A percentile compares a stretch with the other conserved stretches of the same genome.
Conservation (phyloP, 2,888 invertebrate species). For the Melitaea athalia region DNA sequence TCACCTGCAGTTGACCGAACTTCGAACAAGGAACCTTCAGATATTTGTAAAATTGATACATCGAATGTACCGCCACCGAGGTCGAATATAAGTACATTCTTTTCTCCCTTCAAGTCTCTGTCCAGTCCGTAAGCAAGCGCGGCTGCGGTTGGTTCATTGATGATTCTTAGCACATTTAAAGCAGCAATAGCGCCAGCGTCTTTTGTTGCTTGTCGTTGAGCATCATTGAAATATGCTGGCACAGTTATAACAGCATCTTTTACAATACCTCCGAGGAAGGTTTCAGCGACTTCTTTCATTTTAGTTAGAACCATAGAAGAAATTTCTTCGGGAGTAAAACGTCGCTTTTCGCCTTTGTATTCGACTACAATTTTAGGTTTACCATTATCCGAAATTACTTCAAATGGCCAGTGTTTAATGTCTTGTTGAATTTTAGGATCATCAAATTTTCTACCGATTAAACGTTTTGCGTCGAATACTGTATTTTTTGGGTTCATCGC, state of each 20-base stretch:
- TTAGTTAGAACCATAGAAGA: slow-evolving; percentile 92
- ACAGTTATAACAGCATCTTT: slow-evolving; percentile 91
- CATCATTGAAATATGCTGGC: slow-evolving; percentile 92
- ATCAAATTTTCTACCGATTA: slow-evolving; percentile 91
- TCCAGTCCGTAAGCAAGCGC: slow-evolving; percentile 93
- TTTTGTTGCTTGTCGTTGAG: slow-evolving; percentile 92
- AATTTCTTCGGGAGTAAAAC: slow-evolving; percentile 91
- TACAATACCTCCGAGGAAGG: slow-evolving; percentile 87
- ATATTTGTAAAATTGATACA: slow-evolving; percentile 94
- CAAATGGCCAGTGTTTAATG: slow-evolving; percentile 93
- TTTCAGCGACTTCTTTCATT: slow-evolving; percentile 91
- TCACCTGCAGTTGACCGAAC: slow-evolving; percentile 91
- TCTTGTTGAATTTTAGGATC: slow-evolving; percentile 90
- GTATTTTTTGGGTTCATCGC: slow-evolving; percentile 92
- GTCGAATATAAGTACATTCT: slow-evolving; percentile 89
- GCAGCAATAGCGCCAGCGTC: slow-evolving; percentile 94
- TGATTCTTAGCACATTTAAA: slow-evolving; percentile 93
- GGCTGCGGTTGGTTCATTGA: slow-evolving; percentile 95
- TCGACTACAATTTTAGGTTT: slow-evolving; percentile 89
- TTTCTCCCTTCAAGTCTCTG: slow-evolving; percentile 88
- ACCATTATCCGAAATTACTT: slow-evolving; percentile 84
- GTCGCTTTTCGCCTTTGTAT: slow-evolving; percentile 88
- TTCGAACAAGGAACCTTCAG: slow-evolving; percentile 92
- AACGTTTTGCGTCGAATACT: slow-evolving; percentile 91
- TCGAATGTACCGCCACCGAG: slow-evolving; percentile 95